Conservation (phyloP, 2,888 invertebrate species). For the Lamellibrachia satsuma region DNA sequence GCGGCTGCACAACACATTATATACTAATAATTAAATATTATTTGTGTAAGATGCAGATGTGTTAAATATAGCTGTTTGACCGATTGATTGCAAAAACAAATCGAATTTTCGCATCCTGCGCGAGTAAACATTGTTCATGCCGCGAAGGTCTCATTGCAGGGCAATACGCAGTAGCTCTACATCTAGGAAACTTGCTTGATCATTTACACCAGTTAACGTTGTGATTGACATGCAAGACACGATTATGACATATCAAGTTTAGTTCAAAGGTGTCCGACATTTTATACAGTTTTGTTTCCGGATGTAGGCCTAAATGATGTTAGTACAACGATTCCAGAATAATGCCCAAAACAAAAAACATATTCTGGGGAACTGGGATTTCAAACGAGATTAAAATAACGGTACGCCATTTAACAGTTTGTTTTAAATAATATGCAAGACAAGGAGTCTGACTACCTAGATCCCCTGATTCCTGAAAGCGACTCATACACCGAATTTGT, state of each 20-base stretch:
- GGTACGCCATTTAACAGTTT: neutral
- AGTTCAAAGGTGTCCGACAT: neutral
- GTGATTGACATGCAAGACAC: no score
- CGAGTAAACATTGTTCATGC: no score
- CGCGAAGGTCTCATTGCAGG: no score
- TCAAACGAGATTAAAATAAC: neutral
- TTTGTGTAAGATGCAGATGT: no score
- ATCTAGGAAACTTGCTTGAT: no score
- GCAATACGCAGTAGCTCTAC: no score
- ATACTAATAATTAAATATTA: neutral
- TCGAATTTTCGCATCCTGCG: no score
- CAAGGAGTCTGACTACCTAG: neutral
- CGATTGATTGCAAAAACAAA: no score
- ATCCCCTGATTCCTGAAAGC: neutral
- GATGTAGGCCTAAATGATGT: neutral
- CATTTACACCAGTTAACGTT: no score
- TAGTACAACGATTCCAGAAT: neutral
- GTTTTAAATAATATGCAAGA: neutral
- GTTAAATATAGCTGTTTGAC: no score
- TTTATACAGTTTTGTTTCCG: neutral
- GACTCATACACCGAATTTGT: neutral
- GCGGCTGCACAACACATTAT: neutral
- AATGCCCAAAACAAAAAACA: neutral
- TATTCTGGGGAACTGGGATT: neutral
- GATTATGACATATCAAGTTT: neutral